Conservation (phyloP, 2,113 vertebrate species). For the Neotragus moschatus region DNA sequence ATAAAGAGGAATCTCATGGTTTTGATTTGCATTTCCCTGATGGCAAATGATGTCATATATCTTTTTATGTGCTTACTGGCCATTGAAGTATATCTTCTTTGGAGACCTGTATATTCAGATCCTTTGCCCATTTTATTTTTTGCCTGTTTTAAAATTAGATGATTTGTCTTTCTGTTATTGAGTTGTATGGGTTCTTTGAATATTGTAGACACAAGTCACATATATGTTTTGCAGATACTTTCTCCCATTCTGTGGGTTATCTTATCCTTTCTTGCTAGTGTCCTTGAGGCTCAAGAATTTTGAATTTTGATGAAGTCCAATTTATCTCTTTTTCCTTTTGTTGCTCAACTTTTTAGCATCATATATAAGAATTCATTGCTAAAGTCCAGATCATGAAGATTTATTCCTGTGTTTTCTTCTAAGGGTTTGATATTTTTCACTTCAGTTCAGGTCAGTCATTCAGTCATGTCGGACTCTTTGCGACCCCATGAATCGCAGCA, state of each 20-base stretch:
- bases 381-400: not conserved
- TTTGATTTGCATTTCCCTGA: not conserved
- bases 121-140: not conserved
- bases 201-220: not conserved
- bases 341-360: not conserved
- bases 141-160: not conserved
- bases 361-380: not conserved
- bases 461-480: accelerated
- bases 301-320: not conserved
- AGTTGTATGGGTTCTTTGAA: not conserved
- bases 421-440: not conserved
- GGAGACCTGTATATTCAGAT: not conserved
- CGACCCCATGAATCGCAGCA: too few relatives aligned
- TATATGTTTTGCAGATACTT: not conserved
- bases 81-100: not conserved
- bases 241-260: not conserved
- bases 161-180: not conserved
- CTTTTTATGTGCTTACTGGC: not conserved
- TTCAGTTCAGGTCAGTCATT: too few relatives aligned
- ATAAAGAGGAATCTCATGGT: not conserved
- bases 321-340: not conserved
- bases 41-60: not conserved
- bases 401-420: not conserved
- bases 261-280: not conserved
- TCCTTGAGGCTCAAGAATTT: not conserved